Conservation (phyloP, 2,113 vertebrate genomes). For the Terrapene triunguis region DNA sequence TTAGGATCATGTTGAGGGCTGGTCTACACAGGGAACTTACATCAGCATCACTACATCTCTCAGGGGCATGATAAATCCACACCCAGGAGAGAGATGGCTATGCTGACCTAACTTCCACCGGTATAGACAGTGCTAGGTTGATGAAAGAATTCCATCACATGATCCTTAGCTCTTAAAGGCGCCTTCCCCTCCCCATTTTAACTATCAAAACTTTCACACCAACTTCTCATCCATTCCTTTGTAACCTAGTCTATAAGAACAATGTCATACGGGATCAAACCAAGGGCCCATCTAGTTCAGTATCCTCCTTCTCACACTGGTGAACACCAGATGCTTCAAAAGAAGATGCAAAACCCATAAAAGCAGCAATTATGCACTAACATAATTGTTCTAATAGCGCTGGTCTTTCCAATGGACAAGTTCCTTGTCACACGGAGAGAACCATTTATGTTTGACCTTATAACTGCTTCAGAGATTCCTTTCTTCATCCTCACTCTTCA, state of each 20-base stretch:
- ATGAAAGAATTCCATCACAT: too few relatives aligned
- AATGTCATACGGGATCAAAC: neutral
- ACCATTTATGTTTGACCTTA: neutral
- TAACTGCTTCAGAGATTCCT: neutral
- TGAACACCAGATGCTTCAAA: neutral
- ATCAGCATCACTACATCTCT: too few relatives aligned
- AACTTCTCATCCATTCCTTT: too few relatives aligned
- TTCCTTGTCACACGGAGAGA: neutral
- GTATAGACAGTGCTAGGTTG: too few relatives aligned
- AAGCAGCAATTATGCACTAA: neutral
- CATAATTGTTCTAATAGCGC: neutral
- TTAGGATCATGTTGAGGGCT: neutral
- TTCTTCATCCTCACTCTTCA: neutral
- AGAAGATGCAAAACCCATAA: neutral
- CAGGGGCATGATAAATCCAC: too few relatives aligned
- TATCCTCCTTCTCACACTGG: neutral
- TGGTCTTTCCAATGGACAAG: neutral
- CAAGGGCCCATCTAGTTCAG: neutral
- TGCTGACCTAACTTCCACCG: too few relatives aligned
- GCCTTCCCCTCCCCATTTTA: too few relatives aligned
- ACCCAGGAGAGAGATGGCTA: too few relatives aligned
- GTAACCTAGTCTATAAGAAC: neutral
- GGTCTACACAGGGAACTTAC: too few relatives aligned
- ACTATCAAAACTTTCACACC: too few relatives aligned
- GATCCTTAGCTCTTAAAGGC: too few relatives aligned